Percentiles rank a stretch among this genome's conserved stretches.
These are phyloP conservation scores for Drosophila pallidifrons DNA, from an alignment of 1,140 invertebrate species.

Conservation along the genomic window DNA sequence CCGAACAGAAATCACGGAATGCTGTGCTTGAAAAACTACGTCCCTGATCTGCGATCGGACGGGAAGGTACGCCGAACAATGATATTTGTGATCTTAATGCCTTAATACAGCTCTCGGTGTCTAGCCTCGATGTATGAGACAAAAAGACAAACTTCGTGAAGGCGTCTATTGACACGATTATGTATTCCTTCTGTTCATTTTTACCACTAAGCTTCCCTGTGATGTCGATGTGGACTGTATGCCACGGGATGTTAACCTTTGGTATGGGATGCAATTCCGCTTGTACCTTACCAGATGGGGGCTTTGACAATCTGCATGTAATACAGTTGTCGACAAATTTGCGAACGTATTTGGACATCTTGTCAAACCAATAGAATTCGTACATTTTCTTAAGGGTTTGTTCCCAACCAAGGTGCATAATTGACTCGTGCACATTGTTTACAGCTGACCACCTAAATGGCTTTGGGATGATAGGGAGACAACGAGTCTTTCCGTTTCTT, in stretches of 20 bases:
- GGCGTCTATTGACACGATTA: constrained; percentile 20
- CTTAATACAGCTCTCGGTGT: background rate
- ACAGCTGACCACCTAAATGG: no score
- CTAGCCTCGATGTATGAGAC: background rate
- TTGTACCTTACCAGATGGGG: background rate
- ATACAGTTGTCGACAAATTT: constrained; percentile 5
- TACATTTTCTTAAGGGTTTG: background rate
- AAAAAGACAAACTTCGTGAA: constrained; percentile 8
- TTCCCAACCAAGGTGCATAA: no score
- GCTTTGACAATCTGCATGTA: background rate
- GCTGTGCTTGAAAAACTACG: constrained; percentile 1
- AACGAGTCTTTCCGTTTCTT: no score
- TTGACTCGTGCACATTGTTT: no score
- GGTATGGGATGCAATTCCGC: background rate
- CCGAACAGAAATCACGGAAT: constrained; percentile 23
- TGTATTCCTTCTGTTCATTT: constrained; percentile 26
- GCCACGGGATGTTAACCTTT: constrained; percentile 3
- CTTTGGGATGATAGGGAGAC: no score
- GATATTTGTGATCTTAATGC: background rate
- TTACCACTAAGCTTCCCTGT: constrained; percentile 11
- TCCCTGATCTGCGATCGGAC: background rate
- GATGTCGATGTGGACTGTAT: constrained; percentile 23
- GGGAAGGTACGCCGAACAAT: background rate
- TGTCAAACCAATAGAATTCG: background rate
- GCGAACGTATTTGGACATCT: background rate